Evolutionary conservation across 1,140 invertebrate species (phyloP), one percentile per base, ranked within the genome.

Genomic region (Bathynomus jamesi): DNA sequence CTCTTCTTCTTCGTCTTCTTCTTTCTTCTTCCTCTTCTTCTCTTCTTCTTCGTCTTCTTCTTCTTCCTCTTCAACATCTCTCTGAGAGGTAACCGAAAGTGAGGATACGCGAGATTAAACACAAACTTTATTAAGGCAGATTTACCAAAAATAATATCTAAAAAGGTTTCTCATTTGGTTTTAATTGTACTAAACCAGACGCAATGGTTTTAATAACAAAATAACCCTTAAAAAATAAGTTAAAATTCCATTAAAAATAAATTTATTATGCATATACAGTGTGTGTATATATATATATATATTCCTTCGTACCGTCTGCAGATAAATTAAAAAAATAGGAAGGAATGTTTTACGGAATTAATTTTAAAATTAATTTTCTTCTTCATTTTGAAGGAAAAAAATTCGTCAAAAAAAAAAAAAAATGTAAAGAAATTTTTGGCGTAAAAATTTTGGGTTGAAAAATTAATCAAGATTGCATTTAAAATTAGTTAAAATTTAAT

Each of bases 401-500:
- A 5, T 17, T 3, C 13, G 21, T 11, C 2, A 5, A 53, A 5
- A 53, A 53, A 21, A 53, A 53, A 5, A 53, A 53, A 53, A 53
- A 5, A 53, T 17, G 40, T 53, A 53, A 53, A 53, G 40, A 53
- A 53, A 53, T 53, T 53, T n/a, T 21, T 53, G 40, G 40, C 40
- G 40, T 53, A 53, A 21, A 53, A 53, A 2, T 53, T 53, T 53
- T 53, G 13, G 40, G 11, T 53, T 17, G 11, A 53, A 53, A 53
- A 53, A 53, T 53, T 53, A 53, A 53, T 53, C 40, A 53, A 53
- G 40, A 53, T 53, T 53, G 40, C 40, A 53, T 53, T 53, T 53
- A 53, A 53, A 53, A 53, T 53, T 53, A 53, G 40, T 53, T 53
- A 53, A 53, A 53, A 53, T 53, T 53, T 53, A 53, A 53, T 53